phyloP scores from a whole-genome alignment of 2,888 invertebrate species.

The Holacanthella duospinosa region DNA sequence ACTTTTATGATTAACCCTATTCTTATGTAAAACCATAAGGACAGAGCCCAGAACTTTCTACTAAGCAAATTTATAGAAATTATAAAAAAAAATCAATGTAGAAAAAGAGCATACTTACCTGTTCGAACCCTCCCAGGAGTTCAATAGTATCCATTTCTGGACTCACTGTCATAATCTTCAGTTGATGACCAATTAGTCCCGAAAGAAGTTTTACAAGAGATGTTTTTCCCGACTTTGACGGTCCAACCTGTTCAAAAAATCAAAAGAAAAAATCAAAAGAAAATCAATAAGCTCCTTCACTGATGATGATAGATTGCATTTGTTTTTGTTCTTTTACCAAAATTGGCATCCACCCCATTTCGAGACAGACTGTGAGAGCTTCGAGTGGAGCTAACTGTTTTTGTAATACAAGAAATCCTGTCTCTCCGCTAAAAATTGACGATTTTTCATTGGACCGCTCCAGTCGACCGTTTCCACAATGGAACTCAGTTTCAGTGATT shows the following conservation, averaged over 20 bases:
- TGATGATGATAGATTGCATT: not conserved
- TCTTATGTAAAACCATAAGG: too few species aligned
- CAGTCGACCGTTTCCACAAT: slow-evolving; percentile 22
- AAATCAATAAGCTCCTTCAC: too few species aligned
- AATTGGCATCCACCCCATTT: slow-evolving; percentile 86
- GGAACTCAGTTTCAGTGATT: slow-evolving; percentile 1
- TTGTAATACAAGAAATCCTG: slow-evolving; percentile 45
- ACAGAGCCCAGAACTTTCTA: too few species aligned
- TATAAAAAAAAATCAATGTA: too few species aligned
- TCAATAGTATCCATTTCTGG: slow-evolving; percentile 91
- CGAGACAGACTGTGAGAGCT: slow-evolving; percentile 71
- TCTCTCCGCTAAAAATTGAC: slow-evolving; percentile 15
- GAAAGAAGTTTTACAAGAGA: slow-evolving; percentile 65
- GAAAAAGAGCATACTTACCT: slow-evolving; percentile 59
- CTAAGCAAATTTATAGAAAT: too few species aligned
- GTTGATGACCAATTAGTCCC: slow-evolving; percentile 58
- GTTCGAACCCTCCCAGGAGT: slow-evolving; percentile 94
- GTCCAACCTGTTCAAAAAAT: slow-evolving; percentile 55
- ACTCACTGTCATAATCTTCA: slow-evolving; percentile 69
- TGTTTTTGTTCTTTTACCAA: slow-evolving; percentile 50
- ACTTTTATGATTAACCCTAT: too few species aligned
- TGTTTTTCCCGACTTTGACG: slow-evolving; percentile 68
- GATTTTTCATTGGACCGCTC: not conserved
- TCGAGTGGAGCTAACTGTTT: slow-evolving; percentile 58
- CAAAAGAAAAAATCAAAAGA: slow-evolving; percentile 14